phyloP scores from a whole-genome alignment of 2,113 vertebrate species.

The Ibidorhyncha struthersii region DNA sequence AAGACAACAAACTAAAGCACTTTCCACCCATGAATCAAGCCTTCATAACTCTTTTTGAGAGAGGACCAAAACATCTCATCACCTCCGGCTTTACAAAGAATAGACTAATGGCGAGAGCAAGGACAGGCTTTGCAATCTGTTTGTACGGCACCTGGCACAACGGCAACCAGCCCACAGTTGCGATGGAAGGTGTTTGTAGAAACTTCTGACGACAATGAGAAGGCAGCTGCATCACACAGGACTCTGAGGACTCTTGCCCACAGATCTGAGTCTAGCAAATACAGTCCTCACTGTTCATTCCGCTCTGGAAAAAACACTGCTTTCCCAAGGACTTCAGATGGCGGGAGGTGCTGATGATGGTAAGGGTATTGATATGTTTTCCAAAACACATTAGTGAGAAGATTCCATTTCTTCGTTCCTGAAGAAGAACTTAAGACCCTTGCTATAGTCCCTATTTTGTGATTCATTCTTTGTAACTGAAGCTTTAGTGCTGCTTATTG shows the following conservation, averaged over 20 bases:
- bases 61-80: neutral
- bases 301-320: neutral
- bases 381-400: neutral
- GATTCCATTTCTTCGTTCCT: neutral
- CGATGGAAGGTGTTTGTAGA: neutral
- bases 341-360: neutral
- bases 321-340: neutral
- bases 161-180: fast-evolving
- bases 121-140: neutral
- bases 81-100: neutral
- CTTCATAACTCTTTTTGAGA: neutral
- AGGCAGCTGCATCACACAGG: neutral
- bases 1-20: neutral
- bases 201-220: fast-evolving
- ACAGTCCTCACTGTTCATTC: neutral
- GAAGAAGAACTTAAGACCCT: neutral
- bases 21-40: neutral
- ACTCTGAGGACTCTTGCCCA: neutral
- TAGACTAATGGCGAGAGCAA: neutral
- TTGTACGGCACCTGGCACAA: neutral
- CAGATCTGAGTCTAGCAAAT: neutral
- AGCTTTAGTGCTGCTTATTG: neutral
- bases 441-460: neutral
- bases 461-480: neutral
- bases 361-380: neutral